A percentile compares a stretch with the other conserved stretches of the same genome.
phyloP scores from a whole-genome alignment of 2,888 invertebrate genomes.

The Dendrolimus pini region DNA sequence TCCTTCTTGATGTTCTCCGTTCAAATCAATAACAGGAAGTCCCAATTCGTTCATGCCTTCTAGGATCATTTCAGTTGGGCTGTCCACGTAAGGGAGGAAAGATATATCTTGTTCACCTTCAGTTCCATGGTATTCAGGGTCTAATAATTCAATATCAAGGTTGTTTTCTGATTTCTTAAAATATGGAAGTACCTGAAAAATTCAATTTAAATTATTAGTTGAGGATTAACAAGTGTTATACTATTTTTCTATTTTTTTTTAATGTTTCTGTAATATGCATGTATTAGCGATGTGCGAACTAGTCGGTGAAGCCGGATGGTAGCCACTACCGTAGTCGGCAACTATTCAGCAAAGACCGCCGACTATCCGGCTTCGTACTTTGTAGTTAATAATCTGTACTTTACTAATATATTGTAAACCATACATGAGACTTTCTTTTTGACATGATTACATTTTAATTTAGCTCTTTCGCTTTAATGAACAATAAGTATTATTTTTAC shows the following conservation, averaged over 20 bases:
- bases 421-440: no score
- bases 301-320: no score
- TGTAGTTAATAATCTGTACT: no score
- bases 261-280: not conserved
- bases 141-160: slow-evolving; percentile 58
- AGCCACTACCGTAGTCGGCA: no score
- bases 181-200: slow-evolving; percentile 76
- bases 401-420: no score
- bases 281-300: no score
- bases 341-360: no score
- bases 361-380: no score
- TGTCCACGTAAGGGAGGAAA: slow-evolving; percentile 76
- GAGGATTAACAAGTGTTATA: not conserved
- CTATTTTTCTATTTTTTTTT: not conserved
- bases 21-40: slow-evolving; percentile 73
- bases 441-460: no score
- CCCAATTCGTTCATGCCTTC: slow-evolving; percentile 77
- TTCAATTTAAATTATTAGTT: not conserved
- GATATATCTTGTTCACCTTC: slow-evolving; percentile 78
- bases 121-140: slow-evolving; percentile 74
- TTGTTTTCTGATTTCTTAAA: slow-evolving; percentile 81
- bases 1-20: slow-evolving; percentile 70
- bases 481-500: no score
- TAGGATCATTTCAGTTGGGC: slow-evolving; percentile 68
- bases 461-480: no score